phyloP scores from a whole-genome alignment of 2,797 vertebrate species.

The Rousettus madagascariensis region DNA sequence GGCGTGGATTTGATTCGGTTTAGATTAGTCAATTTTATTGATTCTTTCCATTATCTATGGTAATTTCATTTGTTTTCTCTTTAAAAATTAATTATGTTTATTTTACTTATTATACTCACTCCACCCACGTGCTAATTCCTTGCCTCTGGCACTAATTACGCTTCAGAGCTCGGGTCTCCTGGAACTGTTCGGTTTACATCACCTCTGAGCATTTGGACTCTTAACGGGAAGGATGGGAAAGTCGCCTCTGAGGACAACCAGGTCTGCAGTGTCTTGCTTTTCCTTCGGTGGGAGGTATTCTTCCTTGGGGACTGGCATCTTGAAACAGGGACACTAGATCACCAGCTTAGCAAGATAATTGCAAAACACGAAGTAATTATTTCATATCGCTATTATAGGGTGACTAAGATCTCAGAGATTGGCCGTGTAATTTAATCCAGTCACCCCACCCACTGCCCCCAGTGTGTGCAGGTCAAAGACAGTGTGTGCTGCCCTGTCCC shows the following conservation, averaged over 20 bases:
- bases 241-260: background rate
- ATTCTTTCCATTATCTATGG: conserved; percentile 12
- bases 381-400: background rate
- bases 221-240: background rate
- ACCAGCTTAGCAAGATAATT: conserved; percentile 44
- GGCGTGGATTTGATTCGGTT: background rate
- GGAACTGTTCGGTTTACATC: background rate
- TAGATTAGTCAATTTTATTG: background rate
- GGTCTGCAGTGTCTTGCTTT: background rate
- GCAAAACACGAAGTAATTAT: conserved; percentile 37
- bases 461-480: background rate
- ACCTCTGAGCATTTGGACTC: background rate
- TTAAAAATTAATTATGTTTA: conserved; percentile 50
- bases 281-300: background rate
- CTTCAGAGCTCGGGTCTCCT: background rate
- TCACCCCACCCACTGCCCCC: background rate
- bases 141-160: conserved; percentile 33
- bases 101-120: background rate
- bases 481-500: background rate
- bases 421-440: background rate
- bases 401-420: conserved; percentile 49
- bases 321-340: conserved; percentile 2
- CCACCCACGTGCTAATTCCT: background rate
- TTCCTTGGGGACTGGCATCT: background rate
- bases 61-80: conserved; percentile 27